Percentiles rank a stretch among this genome's conserved stretches.
Conservation (phyloP, 2,797 vertebrate species). For the Alexandromys oeconomus region DNA sequence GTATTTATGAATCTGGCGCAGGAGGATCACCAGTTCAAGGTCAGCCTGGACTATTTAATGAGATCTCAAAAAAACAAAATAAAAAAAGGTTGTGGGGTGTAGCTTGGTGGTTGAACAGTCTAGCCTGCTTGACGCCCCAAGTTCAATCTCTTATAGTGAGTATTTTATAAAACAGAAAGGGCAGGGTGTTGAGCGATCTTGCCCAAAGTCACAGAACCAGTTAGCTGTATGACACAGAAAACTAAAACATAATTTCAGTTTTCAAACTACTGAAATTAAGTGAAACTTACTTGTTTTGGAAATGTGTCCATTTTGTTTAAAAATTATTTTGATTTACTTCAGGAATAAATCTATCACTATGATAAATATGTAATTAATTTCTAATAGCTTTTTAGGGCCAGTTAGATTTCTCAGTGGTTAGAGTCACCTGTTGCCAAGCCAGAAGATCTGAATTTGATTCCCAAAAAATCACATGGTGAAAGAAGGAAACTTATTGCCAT, state of each 20-base stretch:
- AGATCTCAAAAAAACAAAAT: background rate
- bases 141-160: background rate
- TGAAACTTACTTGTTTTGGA: conserved; percentile 55
- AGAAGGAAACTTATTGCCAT: background rate
- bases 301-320: conserved; percentile 28
- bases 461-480: background rate
- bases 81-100: background rate
- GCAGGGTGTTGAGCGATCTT: background rate
- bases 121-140: background rate
- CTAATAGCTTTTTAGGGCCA: background rate
- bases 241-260: background rate
- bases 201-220: background rate
- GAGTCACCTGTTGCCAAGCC: background rate
- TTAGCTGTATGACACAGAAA: background rate
- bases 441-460: background rate
- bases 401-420: background rate
- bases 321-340: conserved; percentile 51
- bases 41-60: background rate
- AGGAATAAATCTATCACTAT: conserved; percentile 3
- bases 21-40: background rate
- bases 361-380: conserved; percentile 29
- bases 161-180: background rate
- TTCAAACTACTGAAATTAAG: conserved; percentile 46
- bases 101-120: background rate
- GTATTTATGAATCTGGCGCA: background rate